These are phyloP conservation scores for Trypoxylon attenuatum DNA, from an alignment of 2,888 invertebrate species.

Conservation along the genomic window DNA sequence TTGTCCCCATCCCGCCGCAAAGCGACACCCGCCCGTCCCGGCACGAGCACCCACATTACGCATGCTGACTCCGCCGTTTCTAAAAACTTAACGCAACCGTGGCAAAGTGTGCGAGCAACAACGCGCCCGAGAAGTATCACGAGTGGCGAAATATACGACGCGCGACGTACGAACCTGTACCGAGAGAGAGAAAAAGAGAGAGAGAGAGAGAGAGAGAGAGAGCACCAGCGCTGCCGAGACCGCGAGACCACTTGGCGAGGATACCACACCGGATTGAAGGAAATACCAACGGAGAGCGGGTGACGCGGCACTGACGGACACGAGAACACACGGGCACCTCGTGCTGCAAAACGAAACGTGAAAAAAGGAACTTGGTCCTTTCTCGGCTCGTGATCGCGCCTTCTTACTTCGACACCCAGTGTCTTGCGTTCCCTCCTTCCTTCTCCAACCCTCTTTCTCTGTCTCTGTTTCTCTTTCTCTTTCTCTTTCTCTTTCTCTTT, in stretches of 20 bases:
- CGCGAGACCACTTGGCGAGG: constrained; percentile 6
- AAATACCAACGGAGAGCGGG: constrained; percentile 5
- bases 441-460: not conserved
- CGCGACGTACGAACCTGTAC: constrained; percentile 26
- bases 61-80: constrained; percentile 40
- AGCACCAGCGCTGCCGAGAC: not conserved
- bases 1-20: constrained; percentile 3
- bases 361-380: constrained; percentile 17
- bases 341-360: constrained; percentile 35
- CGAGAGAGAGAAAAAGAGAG: not conserved
- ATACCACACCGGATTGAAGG: constrained; percentile 9
- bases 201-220: not conserved
- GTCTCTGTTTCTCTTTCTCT: too few relatives aligned
- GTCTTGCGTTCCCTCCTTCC: not conserved
- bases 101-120: constrained; percentile 44
- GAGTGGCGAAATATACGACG: constrained; percentile 23
- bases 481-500: not conserved
- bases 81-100: constrained; percentile 52
- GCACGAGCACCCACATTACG: constrained; percentile 19
- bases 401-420: constrained; percentile 9
- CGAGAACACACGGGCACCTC: constrained; percentile 21
- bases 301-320: constrained; percentile 34
- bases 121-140: constrained; percentile 37
- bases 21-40: not conserved
- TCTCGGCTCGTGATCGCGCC: constrained; percentile 34